Conservation (phyloP, 2,888 invertebrate genomes). For the Quadriops clusia region DNA sequence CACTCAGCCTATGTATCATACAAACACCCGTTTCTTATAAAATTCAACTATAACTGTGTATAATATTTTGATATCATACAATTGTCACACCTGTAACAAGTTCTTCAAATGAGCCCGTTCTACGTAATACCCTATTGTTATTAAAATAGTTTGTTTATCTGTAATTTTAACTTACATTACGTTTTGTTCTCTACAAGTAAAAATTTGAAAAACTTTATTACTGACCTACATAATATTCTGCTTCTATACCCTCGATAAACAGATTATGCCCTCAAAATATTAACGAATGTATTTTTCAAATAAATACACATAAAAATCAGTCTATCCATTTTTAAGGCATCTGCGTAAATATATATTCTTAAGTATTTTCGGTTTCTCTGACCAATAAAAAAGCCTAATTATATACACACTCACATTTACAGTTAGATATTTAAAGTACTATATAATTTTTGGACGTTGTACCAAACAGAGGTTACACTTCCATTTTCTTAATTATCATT, state of each 20-base stretch:
- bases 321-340: slow-evolving; percentile 26
- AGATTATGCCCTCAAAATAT: not conserved
- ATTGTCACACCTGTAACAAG: too few species aligned
- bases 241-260: slow-evolving; percentile 9
- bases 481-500: slow-evolving; percentile 15
- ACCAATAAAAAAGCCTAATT: slow-evolving; percentile 12
- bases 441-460: slow-evolving; percentile 11
- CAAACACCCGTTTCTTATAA: too few species aligned
- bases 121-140: too few species aligned
- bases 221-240: slow-evolving; percentile 3
- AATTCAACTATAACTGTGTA: too few species aligned
- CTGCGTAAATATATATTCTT: slow-evolving; percentile 19
- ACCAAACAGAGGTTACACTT: slow-evolving; percentile 5
- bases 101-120: too few species aligned
- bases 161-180: too few species aligned
- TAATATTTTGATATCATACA: too few species aligned
- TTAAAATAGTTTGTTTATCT: too few species aligned
- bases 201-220: slow-evolving; percentile 5
- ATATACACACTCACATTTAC: slow-evolving; percentile 6
- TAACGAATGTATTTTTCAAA: slow-evolving; percentile 6
- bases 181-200: too few species aligned
- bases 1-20: too few species aligned
- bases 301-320: slow-evolving; percentile 22
- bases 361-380: too few species aligned
- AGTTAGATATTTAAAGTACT: slow-evolving; percentile 9